Evolutionary conservation across 1,140 invertebrate species (phyloP), one percentile per base, ranked within the genome.

Genomic region (Ceratitis capitata): DNA sequence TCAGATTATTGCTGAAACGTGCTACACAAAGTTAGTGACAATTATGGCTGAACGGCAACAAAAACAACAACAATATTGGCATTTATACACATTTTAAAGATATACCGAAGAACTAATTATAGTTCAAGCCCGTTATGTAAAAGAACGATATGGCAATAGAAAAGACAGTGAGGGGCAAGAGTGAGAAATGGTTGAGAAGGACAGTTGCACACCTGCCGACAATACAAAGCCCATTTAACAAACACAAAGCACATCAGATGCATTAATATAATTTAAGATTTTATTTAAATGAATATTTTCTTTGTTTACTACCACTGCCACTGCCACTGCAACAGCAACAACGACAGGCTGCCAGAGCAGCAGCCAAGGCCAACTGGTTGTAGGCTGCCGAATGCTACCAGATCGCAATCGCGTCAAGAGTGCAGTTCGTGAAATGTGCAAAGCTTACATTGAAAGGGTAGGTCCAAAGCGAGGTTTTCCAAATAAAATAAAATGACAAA

Each of bases 341-440:
- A 6, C 69, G 35, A 0, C 29, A 45, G 69, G 69, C 10, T n/a
- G 69, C 39, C 69, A 78, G 19, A 45, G 19, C 69, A 45, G 39
- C 69, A 78, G n/a, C 69, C 69, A 78, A 78, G 69, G 69, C 39
- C 69, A 45, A 78, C 69, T 42, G n/a, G 69, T 78, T 78, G 69
- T 39, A 47, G n/a, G 69, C 69, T 9, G 39, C 69, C n/a, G 39
- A 78, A 2, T n/a, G 69, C 69, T 47, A 78, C 69, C 69, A 45
- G 39, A 78, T 78, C 6, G n/a, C 69, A 42, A 78, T 42, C 35
- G 10, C 69, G 2, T 47, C 10, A n/a, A n/a, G 39, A 12, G 69
- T 26, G 39, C 69, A 9, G 69, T 39, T 45, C 39, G n/a, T 45
- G n/a, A 7, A 23, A 78, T 78, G n/a, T 45, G 32, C 39, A 78